Conservation (phyloP, 2,113 vertebrate genomes). For the Carlito syrichta region DNA sequence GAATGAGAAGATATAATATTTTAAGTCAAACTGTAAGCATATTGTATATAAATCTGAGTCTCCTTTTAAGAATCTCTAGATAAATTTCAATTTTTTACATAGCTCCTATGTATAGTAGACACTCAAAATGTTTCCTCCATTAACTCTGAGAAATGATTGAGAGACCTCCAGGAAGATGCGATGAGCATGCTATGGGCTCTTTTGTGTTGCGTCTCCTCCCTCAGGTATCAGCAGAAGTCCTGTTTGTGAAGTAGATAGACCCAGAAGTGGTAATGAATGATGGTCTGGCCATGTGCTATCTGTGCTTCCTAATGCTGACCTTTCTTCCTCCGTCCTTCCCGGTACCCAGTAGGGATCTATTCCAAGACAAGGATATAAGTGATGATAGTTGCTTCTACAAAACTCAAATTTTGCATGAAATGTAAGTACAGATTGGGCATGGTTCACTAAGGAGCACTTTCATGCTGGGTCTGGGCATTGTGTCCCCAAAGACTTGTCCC, state of each 20-base stretch:
- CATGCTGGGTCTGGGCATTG: neutral
- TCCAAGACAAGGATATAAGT: neutral
- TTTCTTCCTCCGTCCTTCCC: neutral
- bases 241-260: neutral
- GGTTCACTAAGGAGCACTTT: neutral
- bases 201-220: neutral
- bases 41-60: neutral
- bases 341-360: neutral
- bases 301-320: neutral
- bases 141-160: neutral
- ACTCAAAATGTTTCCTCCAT: neutral
- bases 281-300: neutral
- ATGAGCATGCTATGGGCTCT: neutral
- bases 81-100: neutral
- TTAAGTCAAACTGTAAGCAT: neutral
- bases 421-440: neutral
- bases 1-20: neutral
- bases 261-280: neutral
- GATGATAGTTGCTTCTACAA: neutral
- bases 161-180: neutral
- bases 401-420: conserved; percentile 2
- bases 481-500: neutral
- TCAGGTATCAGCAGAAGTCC: neutral
- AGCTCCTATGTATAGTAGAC: neutral
- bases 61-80: neutral